Evolutionary conservation across 2,888 invertebrate genomes (phyloP), one percentile per base, ranked within the genome.

Genomic region (Leptinotarsa rubiginosa): DNA sequence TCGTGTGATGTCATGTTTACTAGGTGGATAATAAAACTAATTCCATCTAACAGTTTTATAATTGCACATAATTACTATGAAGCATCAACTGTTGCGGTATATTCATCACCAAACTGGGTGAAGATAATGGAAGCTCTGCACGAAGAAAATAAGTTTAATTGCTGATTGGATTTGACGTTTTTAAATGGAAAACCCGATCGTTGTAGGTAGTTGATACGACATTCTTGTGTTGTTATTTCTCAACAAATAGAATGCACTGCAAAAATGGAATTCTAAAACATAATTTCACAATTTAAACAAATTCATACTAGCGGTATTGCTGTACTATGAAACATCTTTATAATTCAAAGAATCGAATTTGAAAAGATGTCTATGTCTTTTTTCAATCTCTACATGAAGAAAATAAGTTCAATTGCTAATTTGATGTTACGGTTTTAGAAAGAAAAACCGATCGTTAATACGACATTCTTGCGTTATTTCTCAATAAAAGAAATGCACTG

Each of bases 201-300:
- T 56, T 56, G 15, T 20, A 1, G 22, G 56, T 22, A 22, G 20
- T 25, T 56, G 7, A 41, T 22, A 56, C 56, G 22, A 15, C 12
- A 56, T 56, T 56, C 56, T 1, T 4, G 2, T 4, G 13, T 20
- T 22, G 4, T 50, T 22, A 56, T 56, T 22, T 20, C 20, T 22
- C 22, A 13, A 16, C 50, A 18, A 52, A 7, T 56, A 15, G 4
- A 56, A 56, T 22, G 20, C 4, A 56, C 1, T 22, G 18, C 18
- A 47, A 97, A 97, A 50, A 50, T 16, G n/a, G 50, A 50, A 15
- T 16, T 50, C n/a, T 15, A 7, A 31, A 31, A 31, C 31, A 31
- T 22, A 22, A 7, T 1, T 31, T 7, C 7, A 31, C 31, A 7
- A 31, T 1, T 31, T 31, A 1, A 31, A 31, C 31, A 7, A 31